phyloP scores from a whole-genome alignment of 2,888 invertebrate species.

The Oscheius myriophilus region DNA sequence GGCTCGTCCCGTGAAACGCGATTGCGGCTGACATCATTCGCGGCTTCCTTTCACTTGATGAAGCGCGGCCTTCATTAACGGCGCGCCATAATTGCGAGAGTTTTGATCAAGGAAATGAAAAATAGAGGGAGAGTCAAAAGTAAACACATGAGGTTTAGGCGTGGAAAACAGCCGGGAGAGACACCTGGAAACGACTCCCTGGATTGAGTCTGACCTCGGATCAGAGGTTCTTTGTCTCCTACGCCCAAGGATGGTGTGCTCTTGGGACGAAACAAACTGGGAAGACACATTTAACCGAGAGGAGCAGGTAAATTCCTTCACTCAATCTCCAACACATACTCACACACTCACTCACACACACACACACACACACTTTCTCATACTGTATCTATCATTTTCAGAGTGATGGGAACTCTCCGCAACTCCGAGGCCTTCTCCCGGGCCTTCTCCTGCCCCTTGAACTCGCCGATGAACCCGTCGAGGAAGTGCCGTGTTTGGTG shows the following conservation, averaged over 20 bases:
- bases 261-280: conserved; percentile 25
- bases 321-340: too few relatives aligned
- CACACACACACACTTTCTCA: not conserved
- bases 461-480: conserved; percentile 44
- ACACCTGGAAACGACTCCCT: conserved; percentile 20
- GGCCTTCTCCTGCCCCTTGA: conserved; percentile 41
- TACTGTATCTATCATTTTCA: conserved; percentile 27
- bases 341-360: too few relatives aligned
- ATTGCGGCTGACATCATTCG: too few relatives aligned
- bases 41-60: too few relatives aligned
- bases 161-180: conserved; percentile 35
- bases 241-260: conserved; percentile 50
- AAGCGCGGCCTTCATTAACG: not conserved
- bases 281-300: conserved; percentile 43
- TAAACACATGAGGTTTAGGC: conserved; percentile 26
- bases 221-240: conserved; percentile 48
- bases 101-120: conserved; percentile 1
- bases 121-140: not conserved
- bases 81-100: not conserved
- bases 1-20: not conserved
- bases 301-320: conserved; percentile 32
- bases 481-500: conserved; percentile 44
- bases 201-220: conserved; percentile 38
- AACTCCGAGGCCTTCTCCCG: conserved; percentile 42
- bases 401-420: conserved; percentile 47